A percentile compares a stretch with the other conserved stretches of the same genome.
phyloP scores from a whole-genome alignment of 2,888 invertebrate genomes.

The Chrysolina americana region DNA sequence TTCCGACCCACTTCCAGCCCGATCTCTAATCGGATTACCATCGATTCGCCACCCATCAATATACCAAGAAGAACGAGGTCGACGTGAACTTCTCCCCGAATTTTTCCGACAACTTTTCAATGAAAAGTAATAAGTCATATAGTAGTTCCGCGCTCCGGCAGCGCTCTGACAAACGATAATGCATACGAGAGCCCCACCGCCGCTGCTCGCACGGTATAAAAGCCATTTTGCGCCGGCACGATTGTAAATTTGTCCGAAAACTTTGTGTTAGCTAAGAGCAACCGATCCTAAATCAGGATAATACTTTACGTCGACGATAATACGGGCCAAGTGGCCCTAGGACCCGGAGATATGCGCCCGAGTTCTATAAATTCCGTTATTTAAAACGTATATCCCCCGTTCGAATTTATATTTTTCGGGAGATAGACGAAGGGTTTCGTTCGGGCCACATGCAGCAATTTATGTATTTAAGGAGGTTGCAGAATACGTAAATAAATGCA shows the following conservation, averaged over 20 bases:
- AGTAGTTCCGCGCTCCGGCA: not conserved
- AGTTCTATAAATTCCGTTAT: constrained; percentile 47
- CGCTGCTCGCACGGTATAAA: constrained; percentile 36
- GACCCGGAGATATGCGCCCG: constrained; percentile 43
- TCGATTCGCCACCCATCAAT: constrained; percentile 22
- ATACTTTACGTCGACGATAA: constrained; percentile 62
- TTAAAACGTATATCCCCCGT: constrained; percentile 45
- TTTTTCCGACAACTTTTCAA: constrained; percentile 35
- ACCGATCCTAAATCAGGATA: constrained; percentile 65
- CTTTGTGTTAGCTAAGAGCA: constrained; percentile 55
- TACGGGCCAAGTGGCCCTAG: constrained; percentile 49
- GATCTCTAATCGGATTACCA: constrained; percentile 18
- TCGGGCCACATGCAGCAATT: constrained; percentile 36
- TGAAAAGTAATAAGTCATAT: constrained; percentile 38
- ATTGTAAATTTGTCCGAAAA: constrained; percentile 64
- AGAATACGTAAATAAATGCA: constrained; percentile 21
- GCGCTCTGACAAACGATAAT: constrained; percentile 38
- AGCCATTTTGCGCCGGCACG: constrained; percentile 58
- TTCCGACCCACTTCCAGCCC: constrained; percentile 13
- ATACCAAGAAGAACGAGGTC: constrained; percentile 2
- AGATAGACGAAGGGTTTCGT: constrained; percentile 40
- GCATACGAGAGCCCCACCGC: constrained; percentile 22
- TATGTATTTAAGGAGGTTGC: constrained; percentile 35
- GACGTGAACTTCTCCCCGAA: not conserved
- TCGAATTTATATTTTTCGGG: constrained; percentile 47